Base-by-base conservation (phyloP, 2,888 invertebrate genomes). In the Tiphia femorata region DNA sequence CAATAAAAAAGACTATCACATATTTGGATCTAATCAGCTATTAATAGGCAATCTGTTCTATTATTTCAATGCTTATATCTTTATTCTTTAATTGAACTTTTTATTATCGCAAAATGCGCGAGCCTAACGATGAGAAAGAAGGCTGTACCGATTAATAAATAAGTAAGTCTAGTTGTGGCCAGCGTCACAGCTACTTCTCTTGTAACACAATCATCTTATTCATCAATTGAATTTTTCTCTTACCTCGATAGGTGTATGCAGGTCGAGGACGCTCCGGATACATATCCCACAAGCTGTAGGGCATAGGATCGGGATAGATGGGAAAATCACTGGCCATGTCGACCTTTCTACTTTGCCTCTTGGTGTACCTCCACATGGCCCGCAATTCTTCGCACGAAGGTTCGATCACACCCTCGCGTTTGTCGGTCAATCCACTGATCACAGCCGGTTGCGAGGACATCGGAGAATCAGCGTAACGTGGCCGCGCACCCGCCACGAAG, bases 331-430 rank as follows among this genome's bases (percentile, higher is more conserved):
- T 30, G 19, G 19, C 17, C 16, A 44, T 93, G 83, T 95, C 95
- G 65, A 92, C 90, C 84, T 95, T 94, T 30, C 95, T 88, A 43
- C 94, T 93, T 84, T 95, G 95, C 56, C 95, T 85, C 84, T 94
- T 94, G 12, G 94, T 95, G 85, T 94, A 93, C 82, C 92, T 90
- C 96, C 95, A 96, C 94, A 96, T 95, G 7, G 93, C 92, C 58
- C 94, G 90, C 43, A 96, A 86, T 79, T 95, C 92, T 68, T 95
- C 94, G 82, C 96, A 96, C 47, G 90, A 90, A 0, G 95, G 95
- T 77, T 95, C 95, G 27, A 88, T 87, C 55, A 78, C 74, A 49
- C 73, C 76, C n/a, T 71, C 62, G 5, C 79, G 74, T 58, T 76
- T 78, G 46, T 67, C 64, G 23, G 42, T 53, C 37, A 69, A 40